These are phyloP conservation scores for Pollenia labialis DNA, from an alignment of 2,888 invertebrate species.

Conservation along the genomic window DNA sequence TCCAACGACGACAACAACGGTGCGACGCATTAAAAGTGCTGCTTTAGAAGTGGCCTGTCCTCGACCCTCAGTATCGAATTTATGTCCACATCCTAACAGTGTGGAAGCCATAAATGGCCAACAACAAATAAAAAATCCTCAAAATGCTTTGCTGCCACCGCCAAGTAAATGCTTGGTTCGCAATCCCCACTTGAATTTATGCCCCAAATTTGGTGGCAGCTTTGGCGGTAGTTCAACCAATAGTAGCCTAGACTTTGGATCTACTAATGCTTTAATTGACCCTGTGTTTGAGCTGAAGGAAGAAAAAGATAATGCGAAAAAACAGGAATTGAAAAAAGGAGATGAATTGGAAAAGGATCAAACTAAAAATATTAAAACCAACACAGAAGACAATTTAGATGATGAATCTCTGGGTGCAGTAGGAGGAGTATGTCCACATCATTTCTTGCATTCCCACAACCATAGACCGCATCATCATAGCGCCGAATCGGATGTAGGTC, in stretches of 20 bases:
- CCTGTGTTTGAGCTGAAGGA: conserved; percentile 92
- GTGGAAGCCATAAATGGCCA: conserved; percentile 89
- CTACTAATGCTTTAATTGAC: conserved; percentile 81
- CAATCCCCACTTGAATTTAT: conserved; percentile 89
- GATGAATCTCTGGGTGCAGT: conserved; percentile 76
- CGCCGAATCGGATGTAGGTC: conserved; percentile 80
- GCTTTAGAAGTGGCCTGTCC: conserved; percentile 89
- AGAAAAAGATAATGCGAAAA: conserved; percentile 89
- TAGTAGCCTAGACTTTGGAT: conserved; percentile 81
- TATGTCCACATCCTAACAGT: conserved; percentile 92
- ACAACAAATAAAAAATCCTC: conserved; percentile 87
- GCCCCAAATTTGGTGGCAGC: conserved; percentile 85
- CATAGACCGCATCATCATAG: conserved; percentile 77
- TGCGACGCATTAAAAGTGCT: conserved; percentile 89
- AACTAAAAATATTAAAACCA: conserved; percentile 83
- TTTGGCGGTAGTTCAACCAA: conserved; percentile 80
- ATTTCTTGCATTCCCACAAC: conserved; percentile 77
- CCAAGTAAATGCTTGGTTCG: conserved; percentile 89
- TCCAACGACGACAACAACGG: conserved; percentile 78
- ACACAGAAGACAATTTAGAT: conserved; percentile 57
- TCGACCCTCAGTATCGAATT: conserved; percentile 88
- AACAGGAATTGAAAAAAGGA: conserved; percentile 31
- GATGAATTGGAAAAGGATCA: conserved; percentile 19
- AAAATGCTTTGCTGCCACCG: conserved; percentile 87
- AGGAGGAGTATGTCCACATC: conserved; percentile 76